Conservation (phyloP, 2,797 vertebrate species). For the Dicrostonyx torquatus region DNA sequence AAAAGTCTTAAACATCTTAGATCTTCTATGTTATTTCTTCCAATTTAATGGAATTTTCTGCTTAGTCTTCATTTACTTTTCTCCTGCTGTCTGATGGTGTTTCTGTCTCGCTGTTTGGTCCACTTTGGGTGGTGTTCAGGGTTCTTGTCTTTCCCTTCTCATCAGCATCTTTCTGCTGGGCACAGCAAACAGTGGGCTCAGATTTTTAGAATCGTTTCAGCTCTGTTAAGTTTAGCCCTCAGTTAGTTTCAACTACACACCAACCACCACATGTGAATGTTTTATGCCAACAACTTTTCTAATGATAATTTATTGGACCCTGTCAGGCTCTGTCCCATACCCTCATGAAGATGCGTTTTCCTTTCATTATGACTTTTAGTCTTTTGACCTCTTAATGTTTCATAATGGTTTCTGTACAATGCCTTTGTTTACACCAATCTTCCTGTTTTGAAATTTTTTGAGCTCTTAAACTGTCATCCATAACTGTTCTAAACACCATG, state of each 20-base stretch:
- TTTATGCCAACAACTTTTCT: background rate
- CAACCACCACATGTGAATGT: background rate
- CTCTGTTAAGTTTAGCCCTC: background rate
- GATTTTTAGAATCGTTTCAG: background rate
- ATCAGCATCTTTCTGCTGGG: background rate
- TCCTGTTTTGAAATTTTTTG: conserved; percentile 3
- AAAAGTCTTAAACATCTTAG: background rate
- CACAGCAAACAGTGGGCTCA: background rate
- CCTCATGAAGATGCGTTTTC: background rate
- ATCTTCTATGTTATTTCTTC: background rate
- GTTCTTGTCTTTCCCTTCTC: background rate
- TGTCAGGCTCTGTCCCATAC: background rate
- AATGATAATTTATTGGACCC: background rate
- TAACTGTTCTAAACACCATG: background rate
- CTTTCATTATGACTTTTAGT: background rate
- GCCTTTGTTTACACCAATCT: background rate
- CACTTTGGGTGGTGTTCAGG: background rate
- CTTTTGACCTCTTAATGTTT: background rate
- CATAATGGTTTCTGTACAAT: background rate
- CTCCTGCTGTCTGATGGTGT: background rate
- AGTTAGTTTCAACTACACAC: background rate
- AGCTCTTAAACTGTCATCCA: background rate
- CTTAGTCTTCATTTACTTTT: background rate
- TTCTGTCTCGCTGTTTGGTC: background rate
- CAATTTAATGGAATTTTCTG: background rate